Evolutionary conservation across 2,888 invertebrate genomes (phyloP), one percentile per base, ranked within the genome.

Genomic region (Phanerotoma sp.): DNA sequence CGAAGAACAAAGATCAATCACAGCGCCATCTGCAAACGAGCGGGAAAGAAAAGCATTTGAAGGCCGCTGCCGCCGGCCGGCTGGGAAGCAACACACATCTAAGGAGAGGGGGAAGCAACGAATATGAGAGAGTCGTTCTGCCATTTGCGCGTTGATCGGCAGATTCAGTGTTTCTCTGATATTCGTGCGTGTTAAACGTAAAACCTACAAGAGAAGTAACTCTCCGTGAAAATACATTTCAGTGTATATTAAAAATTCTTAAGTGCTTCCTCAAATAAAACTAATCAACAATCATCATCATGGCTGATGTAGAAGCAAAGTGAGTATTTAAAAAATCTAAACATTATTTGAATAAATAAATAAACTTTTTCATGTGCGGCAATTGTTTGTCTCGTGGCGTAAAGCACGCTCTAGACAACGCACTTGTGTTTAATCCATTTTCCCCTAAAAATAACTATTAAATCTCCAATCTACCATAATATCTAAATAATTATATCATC

Each of bases 221-320:
- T n/a, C n/a, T n/a, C n/a, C n/a, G n/a, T n/a, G n/a, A n/a, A n/a
- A n/a, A n/a, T n/a, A n/a, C n/a, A n/a, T n/a, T n/a, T n/a, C n/a
- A n/a, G n/a, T n/a, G n/a, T n/a, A 47, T 13, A 3, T 9, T n/a
- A 9, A 51, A 20, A 32, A 20, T 33, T 45, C 18, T 33, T 45
- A 22, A 56, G 54, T 57, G 61, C 28, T 45, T 50, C 38, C 21
- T 28, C 41, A 35, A 28, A 33, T 56, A 46, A 52, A 56, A 56
- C 40, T 35, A 44, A 40, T 25, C 54, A 41, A 28, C 53, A 56
- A 42, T 68, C 71, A 82, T 68, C 71, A 82, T 68, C 79, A 86
- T 86, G 86, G 85, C 86, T 79, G 86, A 86, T 79, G 78, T 77
- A 61, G 78, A 85, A 75, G 82, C 82, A 75, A 84, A 83, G 86